Conservation (phyloP, 2,113 vertebrate genomes). For the Gorilla gorilla region DNA sequence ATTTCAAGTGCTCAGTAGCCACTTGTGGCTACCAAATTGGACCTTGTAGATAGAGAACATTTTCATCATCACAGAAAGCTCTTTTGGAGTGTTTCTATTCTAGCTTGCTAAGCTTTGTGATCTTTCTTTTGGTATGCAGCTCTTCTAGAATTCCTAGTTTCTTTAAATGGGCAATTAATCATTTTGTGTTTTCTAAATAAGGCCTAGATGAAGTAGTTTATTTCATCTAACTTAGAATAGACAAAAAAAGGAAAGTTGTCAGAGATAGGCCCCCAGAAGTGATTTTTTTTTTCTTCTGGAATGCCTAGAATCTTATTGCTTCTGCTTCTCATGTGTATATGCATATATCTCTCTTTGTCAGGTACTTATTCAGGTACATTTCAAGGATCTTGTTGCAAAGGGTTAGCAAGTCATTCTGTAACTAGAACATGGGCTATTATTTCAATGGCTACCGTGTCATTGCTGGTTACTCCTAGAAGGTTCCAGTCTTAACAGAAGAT, state of each 20-base stretch:
- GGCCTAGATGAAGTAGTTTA: background rate
- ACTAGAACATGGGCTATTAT: background rate
- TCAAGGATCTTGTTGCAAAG: background rate
- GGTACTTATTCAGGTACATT: background rate
- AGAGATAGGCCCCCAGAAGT: background rate
- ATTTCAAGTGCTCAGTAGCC: background rate
- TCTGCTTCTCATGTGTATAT: background rate
- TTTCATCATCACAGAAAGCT: background rate
- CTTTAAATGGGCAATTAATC: background rate
- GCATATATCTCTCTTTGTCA: background rate
- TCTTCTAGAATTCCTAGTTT: background rate
- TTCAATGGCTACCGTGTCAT: background rate
- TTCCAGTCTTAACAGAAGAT: background rate
- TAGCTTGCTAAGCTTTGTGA: background rate
- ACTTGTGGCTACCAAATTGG: background rate
- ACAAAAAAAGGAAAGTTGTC: slow-evolving; percentile 7
- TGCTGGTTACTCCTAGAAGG: background rate
- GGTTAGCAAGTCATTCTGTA: background rate
- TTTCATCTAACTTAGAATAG: background rate
- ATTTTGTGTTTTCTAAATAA: background rate
- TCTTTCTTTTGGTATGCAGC: slow-evolving; percentile 20
- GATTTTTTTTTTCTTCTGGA: background rate
- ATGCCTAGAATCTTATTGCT: background rate
- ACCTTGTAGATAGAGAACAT: background rate
- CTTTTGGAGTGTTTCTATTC: background rate